Evolutionary conservation across 2,888 invertebrate species (phyloP).

Genomic region (Papilio demoleus): DNA sequence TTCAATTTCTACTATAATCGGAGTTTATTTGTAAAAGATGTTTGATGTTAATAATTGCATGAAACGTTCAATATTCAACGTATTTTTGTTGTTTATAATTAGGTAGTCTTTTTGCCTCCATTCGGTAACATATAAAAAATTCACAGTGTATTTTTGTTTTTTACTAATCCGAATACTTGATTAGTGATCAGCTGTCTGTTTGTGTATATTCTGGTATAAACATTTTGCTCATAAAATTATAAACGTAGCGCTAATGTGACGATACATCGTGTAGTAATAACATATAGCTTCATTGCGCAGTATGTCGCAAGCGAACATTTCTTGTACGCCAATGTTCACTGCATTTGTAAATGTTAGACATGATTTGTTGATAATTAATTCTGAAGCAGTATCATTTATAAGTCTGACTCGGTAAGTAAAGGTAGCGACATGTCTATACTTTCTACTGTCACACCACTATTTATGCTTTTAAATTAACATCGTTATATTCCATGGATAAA

Average conservation of each 20-base stretch:
- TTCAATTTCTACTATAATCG: not conserved
- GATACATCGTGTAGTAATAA: slow-evolving; percentile 33
- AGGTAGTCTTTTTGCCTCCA: no score
- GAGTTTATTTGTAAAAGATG: not conserved
- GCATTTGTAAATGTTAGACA: slow-evolving; percentile 39
- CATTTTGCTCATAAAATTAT: slow-evolving; percentile 6
- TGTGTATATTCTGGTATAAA: not conserved
- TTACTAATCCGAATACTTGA: not conserved
- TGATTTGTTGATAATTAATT: slow-evolving; percentile 42
- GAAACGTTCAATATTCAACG: no score
- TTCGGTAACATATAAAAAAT: no score
- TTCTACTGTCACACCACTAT: slow-evolving; percentile 48
- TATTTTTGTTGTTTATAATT: no score
- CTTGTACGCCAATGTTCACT: slow-evolving; percentile 19
- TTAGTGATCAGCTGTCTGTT: not conserved
- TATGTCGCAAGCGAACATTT: slow-evolving; percentile 27
- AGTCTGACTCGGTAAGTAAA: slow-evolving; percentile 9
- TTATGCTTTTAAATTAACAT: slow-evolving; percentile 41
- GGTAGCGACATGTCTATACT: slow-evolving; percentile 45
- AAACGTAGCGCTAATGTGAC: slow-evolving; percentile 15
- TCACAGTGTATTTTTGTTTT: no score
- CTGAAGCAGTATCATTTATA: slow-evolving; percentile 32
- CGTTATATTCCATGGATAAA: slow-evolving; percentile 44
- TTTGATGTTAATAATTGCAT: not conserved
- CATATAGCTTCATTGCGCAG: slow-evolving; percentile 26